Conservation (phyloP, 1,140 invertebrate species). For the Tribolium castaneum region DNA sequence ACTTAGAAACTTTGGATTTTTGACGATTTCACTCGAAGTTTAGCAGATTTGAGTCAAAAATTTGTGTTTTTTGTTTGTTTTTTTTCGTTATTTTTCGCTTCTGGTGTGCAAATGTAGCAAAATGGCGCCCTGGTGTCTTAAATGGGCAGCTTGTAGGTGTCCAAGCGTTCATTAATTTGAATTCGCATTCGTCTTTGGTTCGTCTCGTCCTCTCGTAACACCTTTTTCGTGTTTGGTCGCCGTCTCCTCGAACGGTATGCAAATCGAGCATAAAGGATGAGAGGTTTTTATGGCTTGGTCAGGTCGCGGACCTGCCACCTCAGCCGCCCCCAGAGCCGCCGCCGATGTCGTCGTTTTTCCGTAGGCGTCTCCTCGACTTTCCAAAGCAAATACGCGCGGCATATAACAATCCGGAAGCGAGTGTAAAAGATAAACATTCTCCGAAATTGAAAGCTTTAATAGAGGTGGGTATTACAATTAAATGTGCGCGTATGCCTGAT, state of each 20-base stretch:
- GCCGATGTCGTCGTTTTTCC: neutral
- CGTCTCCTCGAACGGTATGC: constrained; percentile 59
- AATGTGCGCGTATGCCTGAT: constrained; percentile 56
- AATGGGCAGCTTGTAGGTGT: constrained; percentile 41
- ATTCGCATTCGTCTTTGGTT: neutral
- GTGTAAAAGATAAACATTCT: constrained; percentile 57
- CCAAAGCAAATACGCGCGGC: constrained; percentile 49
- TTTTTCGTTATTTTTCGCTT: too few species aligned
- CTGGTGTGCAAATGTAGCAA: too few species aligned
- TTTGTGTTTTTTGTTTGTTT: too few species aligned
- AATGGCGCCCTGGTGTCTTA: too few species aligned
- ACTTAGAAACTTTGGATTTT: too few species aligned
- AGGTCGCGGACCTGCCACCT: constrained; percentile 43
- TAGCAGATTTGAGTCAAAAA: too few species aligned
- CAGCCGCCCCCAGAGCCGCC: constrained; percentile 41
- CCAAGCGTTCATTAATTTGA: constrained; percentile 61
- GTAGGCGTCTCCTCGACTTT: constrained; percentile 36
- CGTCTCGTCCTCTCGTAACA: constrained; percentile 48
- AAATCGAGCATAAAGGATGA: constrained; percentile 54
- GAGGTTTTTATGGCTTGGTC: constrained; percentile 48
- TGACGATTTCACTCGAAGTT: too few species aligned
- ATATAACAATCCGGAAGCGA: constrained; percentile 47
- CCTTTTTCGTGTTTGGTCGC: constrained; percentile 62
- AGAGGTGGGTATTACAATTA: constrained; percentile 58
- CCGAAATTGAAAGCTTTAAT: constrained; percentile 58